phyloP scores from a whole-genome alignment of 1,140 invertebrate species.

The Melipona quadrifasciata region DNA sequence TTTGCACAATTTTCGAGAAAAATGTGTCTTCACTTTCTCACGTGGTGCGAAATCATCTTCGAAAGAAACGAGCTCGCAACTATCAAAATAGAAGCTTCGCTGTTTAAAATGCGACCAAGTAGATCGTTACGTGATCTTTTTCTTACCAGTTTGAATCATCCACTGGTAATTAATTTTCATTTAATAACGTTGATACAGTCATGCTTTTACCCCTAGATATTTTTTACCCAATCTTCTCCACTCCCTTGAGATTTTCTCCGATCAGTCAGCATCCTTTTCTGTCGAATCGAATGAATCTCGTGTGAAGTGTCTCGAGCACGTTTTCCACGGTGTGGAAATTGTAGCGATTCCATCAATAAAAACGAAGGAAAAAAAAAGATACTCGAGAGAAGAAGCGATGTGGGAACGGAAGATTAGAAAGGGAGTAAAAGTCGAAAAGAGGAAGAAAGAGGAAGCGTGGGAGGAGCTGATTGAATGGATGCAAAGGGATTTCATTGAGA shows the following conservation, averaged over 20 bases:
- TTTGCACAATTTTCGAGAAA: too few relatives aligned
- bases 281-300: background rate
- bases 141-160: too few relatives aligned
- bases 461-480: constrained; percentile 37
- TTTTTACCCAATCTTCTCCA: background rate
- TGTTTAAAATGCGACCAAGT: too few relatives aligned
- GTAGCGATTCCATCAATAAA: constrained; percentile 22
- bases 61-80: too few relatives aligned
- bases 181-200: too few relatives aligned
- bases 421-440: background rate
- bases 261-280: background rate
- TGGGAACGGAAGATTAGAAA: constrained; percentile 9
- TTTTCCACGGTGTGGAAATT: constrained; percentile 29
- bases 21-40: too few relatives aligned
- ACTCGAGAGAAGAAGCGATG: background rate
- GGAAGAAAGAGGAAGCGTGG: constrained; percentile 37
- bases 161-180: too few relatives aligned
- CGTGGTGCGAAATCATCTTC: too few relatives aligned
- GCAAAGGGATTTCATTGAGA: constrained; percentile 30
- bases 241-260: background rate
- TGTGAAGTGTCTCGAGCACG: background rate
- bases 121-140: too few relatives aligned
- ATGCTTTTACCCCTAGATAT: background rate
- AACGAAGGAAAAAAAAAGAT: constrained; percentile 2
- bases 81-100: too few relatives aligned